These are phyloP conservation scores for Trichogramma pretiosum DNA, from an alignment of 1,140 invertebrate genomes.

Conservation along the genomic window DNA sequence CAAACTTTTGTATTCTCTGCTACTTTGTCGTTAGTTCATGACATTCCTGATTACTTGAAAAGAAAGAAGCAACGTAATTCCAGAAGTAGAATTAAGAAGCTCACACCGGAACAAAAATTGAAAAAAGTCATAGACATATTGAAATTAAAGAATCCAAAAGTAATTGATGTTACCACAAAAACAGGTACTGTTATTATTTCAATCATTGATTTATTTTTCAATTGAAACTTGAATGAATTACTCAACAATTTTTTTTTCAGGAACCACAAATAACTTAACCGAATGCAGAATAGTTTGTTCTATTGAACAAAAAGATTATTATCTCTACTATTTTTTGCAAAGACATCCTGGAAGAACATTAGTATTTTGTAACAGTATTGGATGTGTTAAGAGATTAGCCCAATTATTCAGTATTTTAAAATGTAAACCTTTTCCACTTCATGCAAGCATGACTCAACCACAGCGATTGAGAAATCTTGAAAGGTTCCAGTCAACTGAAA, in stretches of 20 bases:
- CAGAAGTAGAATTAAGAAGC: conserved; percentile 52
- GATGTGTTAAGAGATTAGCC: conserved; percentile 77
- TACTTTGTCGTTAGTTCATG: conserved; percentile 85
- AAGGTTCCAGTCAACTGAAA: conserved; percentile 68
- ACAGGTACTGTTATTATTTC: conserved; percentile 37
- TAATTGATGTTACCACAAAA: conserved; percentile 85
- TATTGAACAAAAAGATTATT: conserved; percentile 80
- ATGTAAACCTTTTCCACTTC: conserved; percentile 73
- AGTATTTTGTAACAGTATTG: conserved; percentile 96
- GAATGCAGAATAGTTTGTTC: conserved; percentile 73
- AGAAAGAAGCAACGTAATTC: conserved; percentile 51
- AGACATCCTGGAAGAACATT: conserved; percentile 80
- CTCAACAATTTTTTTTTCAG: conserved; percentile 47
- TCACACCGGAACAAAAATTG: conserved; percentile 63
- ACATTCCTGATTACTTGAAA: conserved; percentile 66
- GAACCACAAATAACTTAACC: conserved; percentile 72
- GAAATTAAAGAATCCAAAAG: conserved; percentile 80
- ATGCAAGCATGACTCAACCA: conserved; percentile 92
- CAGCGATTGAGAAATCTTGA: conserved; percentile 93
- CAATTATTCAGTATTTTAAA: conserved; percentile 74
- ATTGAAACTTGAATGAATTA: conserved; percentile 12
- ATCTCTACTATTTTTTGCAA: conserved; percentile 87
- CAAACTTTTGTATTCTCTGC: conserved; percentile 98
- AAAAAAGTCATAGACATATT: conserved; percentile 63
- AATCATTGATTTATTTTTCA: conserved; percentile 24